These are phyloP conservation scores for Venustoraphidia nigricollis DNA, from an alignment of 2,888 invertebrate species.

Conservation along the genomic window DNA sequence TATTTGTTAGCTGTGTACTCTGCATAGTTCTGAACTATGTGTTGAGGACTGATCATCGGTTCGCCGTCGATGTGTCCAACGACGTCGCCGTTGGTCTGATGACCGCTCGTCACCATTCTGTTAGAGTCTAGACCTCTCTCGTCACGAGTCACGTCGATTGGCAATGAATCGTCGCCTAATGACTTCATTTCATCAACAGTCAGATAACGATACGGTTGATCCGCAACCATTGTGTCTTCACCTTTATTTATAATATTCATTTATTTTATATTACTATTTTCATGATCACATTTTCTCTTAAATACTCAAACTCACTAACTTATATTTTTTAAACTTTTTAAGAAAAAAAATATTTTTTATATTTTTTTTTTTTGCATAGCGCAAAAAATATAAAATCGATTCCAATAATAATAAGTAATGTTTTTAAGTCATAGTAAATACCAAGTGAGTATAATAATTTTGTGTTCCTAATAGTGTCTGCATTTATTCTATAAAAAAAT, in stretches of 20 bases:
- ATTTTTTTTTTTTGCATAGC: no score
- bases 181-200: slow-evolving; percentile 94
- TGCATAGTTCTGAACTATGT: slow-evolving; percentile 32
- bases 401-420: no score
- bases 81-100: slow-evolving; percentile 22
- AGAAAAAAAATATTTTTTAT: no score
- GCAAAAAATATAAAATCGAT: no score
- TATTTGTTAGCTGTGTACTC: slow-evolving; percentile 34
- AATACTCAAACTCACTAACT: no score
- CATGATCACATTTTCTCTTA: no score
- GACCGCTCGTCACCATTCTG: slow-evolving; percentile 34
- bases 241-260: slow-evolving; percentile 33
- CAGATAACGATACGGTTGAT: slow-evolving; percentile 81
- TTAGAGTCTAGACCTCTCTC: slow-evolving; percentile 60
- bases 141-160: slow-evolving; percentile 85
- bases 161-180: slow-evolving; percentile 81
- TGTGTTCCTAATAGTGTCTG: no score
- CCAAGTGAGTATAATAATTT: no score
- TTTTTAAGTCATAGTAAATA: no score
- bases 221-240: slow-evolving; percentile 81
- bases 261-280: no score
- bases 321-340: no score
- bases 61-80: slow-evolving; percentile 40
- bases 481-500: no score
- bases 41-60: slow-evolving; percentile 46